Evolutionary conservation across 2,113 vertebrate genomes (phyloP).

Genomic region (Cyphomyrus discorhynchus): DNA sequence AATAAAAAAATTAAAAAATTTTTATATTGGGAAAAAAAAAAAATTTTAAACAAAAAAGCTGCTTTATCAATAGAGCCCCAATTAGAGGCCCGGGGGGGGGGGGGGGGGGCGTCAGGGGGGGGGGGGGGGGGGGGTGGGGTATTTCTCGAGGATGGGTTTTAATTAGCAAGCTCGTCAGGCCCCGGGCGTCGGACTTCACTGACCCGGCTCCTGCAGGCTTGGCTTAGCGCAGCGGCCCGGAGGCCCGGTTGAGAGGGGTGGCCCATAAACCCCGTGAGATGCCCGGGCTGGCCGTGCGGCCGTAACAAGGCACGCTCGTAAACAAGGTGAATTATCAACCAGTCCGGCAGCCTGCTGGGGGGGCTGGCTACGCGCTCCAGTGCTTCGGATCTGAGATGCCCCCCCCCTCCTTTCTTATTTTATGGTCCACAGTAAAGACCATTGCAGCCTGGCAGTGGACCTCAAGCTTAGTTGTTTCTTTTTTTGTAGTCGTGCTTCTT

Average conservation of each 20-base stretch:
- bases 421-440: not conserved
- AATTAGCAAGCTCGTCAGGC: slow-evolving; percentile 56
- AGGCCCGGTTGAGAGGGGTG: not conserved
- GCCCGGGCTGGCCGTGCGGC: not conserved
- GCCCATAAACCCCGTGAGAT: slow-evolving; percentile 6
- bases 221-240: slow-evolving; percentile 24
- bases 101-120: too few relatives aligned
- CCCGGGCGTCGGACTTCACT: slow-evolving; percentile 46
- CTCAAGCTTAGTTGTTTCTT: not conserved
- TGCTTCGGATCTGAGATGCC: not conserved
- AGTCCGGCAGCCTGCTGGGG: not conserved
- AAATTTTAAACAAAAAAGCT: too few relatives aligned
- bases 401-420: not conserved
- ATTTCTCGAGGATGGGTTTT: slow-evolving; percentile 8
- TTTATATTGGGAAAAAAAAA: too few relatives aligned
- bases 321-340: slow-evolving; percentile 16
- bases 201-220: slow-evolving; percentile 39
- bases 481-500: not conserved
- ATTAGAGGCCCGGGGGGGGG: too few relatives aligned
- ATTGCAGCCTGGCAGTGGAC: not conserved
- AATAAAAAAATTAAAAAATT: too few relatives aligned
- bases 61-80: too few relatives aligned
- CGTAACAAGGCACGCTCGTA: not conserved
- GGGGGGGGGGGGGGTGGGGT: not conserved
- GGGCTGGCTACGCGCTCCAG: not conserved